Base-by-base conservation (phyloP, 2,113 vertebrate genomes). In the Neolamprologus kungweensis region DNA sequence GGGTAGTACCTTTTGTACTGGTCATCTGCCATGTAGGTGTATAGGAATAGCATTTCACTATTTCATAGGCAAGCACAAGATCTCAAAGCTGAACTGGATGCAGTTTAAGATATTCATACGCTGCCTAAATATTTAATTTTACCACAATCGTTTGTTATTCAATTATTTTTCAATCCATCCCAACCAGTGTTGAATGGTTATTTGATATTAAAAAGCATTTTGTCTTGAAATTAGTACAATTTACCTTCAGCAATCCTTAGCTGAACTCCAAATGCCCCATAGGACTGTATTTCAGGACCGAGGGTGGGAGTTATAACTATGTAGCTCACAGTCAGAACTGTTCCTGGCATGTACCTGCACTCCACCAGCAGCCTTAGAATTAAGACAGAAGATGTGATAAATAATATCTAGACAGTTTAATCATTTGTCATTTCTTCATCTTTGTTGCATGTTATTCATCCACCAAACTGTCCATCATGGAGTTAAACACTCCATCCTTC, bases 181-280 rank as follows among this genome's bases (percentile, higher is more conserved):
- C 11, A 21, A 33, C 54, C 40, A 60, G 37, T 16, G 23, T 31
- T 31, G 28, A 42, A 7, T 31, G 4, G 7, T 82, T 47, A 82
- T 60, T 60, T 31, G 11, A 65, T 63, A 28, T 33, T 31, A 31
- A 14, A 21, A 31, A 31, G 6, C 3, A 78, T n/a, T 78, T 8
- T 10, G 26, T 50, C 9, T 23, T 37, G 50, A 35, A 33, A 65
- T 33, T 19, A 80, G 83, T 73, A 4, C 2, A 2, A 23, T 21
- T 21, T 85, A 96, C 96, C 96, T 96, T 94, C 95, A 23, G 96
- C 94, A 23, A 97, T 96, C 85, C 96, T 94, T 55, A 97, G 95
- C 88, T 97, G 96, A 75, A 97, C 96, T 71, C 96, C 96, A 89
- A 96, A 95, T 31, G 95, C 82, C 2, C 96, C 96, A 19, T 94